Evolutionary conservation across 2,797 vertebrate species (phyloP), one percentile per base, ranked within the genome.

Genomic region (Schizopygopsis pylzovi): DNA sequence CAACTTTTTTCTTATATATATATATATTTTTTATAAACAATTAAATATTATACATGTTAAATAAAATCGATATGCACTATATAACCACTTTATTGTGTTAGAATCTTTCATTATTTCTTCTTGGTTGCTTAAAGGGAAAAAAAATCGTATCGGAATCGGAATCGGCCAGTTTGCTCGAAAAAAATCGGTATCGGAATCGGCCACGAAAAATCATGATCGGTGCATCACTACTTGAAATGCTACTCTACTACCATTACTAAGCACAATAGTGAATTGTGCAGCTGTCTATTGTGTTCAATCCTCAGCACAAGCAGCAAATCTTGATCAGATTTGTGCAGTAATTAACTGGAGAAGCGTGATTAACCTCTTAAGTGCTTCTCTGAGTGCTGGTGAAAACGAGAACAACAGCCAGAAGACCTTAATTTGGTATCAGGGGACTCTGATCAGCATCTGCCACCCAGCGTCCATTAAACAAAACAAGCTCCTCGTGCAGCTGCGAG

Each of bases 351-450:
- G 33, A 82, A 71, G 71, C 5, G 52, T n/a, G 77, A 85, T 85
- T 79, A 85, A 80, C 83, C 54, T 79, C 65, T 70, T 77, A 78
- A 78, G 49, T 39, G 77, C 82, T 81, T 84, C 87, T 90, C 78
- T 61, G 75, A 18, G 37, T 54, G 90, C 90, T 81, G 71, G 85
- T 85, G 52, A 80, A 41, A 84, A 85, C 49, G 28, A 81, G 82
- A 90, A 88, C 39, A 71, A n/a, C 84, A 85, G 82, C 28, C 20
- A 79, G 61, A 63, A 78, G 54, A 72, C 78, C 82, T 90, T 93
- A 92, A 93, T 94, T 91, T 90, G 91, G 88, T 79, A 85, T 86
- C 89, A 33, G 79, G 91, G 91, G 89, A 91, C 67, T 56, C 8
- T 25, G 59, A 59, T 77, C 71, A 59, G 84, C 82, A 47, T 77